These are phyloP conservation scores for Cercopithecus mona DNA, from an alignment of 2,113 vertebrate genomes.

Conservation along the genomic window DNA sequence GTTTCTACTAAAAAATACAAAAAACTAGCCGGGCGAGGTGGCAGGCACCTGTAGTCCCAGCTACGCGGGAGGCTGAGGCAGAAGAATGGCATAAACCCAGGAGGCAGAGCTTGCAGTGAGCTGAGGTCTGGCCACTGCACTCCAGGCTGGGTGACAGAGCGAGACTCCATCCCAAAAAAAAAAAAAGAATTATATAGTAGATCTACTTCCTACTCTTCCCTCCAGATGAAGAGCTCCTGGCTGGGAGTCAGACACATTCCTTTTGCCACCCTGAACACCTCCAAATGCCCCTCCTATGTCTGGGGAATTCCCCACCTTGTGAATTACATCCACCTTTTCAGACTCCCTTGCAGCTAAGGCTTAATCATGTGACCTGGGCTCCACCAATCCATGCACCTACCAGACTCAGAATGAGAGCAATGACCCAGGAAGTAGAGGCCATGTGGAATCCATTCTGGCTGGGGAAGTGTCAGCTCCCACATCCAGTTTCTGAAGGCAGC, in stretches of 20 bases:
- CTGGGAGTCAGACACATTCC: not conserved
- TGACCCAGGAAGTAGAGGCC: not conserved
- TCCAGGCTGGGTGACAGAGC: too few relatives aligned
- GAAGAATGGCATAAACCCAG: too few relatives aligned
- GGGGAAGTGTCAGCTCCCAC: accelerated
- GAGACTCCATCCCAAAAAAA: too few relatives aligned
- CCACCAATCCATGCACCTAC: not conserved
- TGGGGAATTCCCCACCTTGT: not conserved
- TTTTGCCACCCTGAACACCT: not conserved
- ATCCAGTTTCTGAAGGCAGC: not conserved
- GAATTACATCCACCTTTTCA: not conserved
- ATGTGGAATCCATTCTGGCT: not conserved
- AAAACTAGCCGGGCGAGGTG: too few relatives aligned
- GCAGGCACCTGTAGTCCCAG: too few relatives aligned
- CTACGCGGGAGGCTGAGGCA: too few relatives aligned
- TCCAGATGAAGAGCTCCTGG: not conserved
- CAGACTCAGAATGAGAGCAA: not conserved
- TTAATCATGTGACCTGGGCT: not conserved
- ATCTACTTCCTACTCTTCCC: not conserved
- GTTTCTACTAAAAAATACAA: too few relatives aligned
- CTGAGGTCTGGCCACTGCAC: too few relatives aligned
- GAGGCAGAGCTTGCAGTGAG: too few relatives aligned
- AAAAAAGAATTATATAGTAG: too few relatives aligned
- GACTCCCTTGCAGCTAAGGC: not conserved
- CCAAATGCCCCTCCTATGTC: not conserved